Base-by-base conservation (phyloP, 2,888 invertebrate genomes). In the Hirtodrosophila alboralis region DNA sequence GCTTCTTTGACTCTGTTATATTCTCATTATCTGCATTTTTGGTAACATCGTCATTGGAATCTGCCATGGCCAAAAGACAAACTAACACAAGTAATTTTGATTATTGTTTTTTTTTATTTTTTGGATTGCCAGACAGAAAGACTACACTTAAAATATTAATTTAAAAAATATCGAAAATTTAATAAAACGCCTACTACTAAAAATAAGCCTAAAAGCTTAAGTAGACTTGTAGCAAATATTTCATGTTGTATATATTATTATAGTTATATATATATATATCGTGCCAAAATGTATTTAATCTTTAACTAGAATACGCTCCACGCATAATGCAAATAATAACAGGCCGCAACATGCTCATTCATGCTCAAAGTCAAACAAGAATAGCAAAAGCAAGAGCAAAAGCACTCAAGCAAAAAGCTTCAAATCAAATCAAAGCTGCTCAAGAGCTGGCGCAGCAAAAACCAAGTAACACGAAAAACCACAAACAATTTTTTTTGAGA, bases 381-480 rank as follows among this genome's bases (percentile, higher is more conserved):
- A 21, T 21, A 21, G 5, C n/a, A n/a, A 18, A 4, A 18, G 18
- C 23, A 23, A 37, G 33, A 45, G 65, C 44, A 66, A 69, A 78
- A 51, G 65, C 75, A 59, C 79, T 69, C 63, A 81, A 64, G 72
- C 64, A 75, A 78, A 81, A 78, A 72, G 52, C 8, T 48, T 48
- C 47, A 73, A 65, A 72, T 67, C 65, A 81, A 81, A 81, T 79
- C 84, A 81, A 70, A 85, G 73, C 64, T 62, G 74, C 79, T 79
- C 84, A 79, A 79, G 79, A 67, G 81, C 58, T 49, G 21, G 27
- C 43, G 14, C 9, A 31, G 47, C 48, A 61, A 58, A 56, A 71
- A 65, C 30, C 13, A 59, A 48, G 23, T 41, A 61, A 43, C 37
- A 65, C 56, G 64, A 79, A 81, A 81, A 85, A 85, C 81, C 84